phyloP scores from a whole-genome alignment of 2,888 invertebrate genomes.

The Sesia bembeciformis region DNA sequence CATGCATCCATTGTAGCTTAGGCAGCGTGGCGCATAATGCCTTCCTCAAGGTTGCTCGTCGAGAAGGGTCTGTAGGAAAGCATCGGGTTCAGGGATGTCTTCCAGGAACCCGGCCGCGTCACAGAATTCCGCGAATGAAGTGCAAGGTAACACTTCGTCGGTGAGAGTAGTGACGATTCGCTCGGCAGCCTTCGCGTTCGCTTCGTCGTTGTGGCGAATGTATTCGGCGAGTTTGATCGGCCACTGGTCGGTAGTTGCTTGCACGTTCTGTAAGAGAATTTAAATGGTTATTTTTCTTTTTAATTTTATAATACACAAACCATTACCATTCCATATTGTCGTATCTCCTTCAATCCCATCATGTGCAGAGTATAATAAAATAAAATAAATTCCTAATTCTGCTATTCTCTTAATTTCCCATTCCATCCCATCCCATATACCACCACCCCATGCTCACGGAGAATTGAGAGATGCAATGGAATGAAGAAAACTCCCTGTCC shows the following conservation, averaged over 20 bases:
- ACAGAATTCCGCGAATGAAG: constrained; percentile 93
- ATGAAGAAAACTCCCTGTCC: no score
- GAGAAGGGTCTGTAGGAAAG: constrained; percentile 40
- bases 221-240: constrained; percentile 91
- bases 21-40: constrained; percentile 35
- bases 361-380: no score
- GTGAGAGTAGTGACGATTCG: constrained; percentile 86
- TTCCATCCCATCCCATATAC: no score
- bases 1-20: constrained; percentile 41
- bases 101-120: constrained; percentile 90
- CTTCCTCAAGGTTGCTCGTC: constrained; percentile 48
- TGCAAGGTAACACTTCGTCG: constrained; percentile 91
- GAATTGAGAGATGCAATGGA: no score
- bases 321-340: no score
- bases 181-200: constrained; percentile 90
- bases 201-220: constrained; percentile 94
- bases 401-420: background rate
- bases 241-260: constrained; percentile 87
- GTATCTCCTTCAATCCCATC: no score
- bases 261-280: constrained; percentile 72
- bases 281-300: no score
- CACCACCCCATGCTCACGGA: no score
- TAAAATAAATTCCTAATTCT: background rate
- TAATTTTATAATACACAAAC: no score
- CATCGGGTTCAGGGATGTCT: constrained; percentile 79